These are phyloP conservation scores for Turdus rufiventris DNA, from an alignment of 2,113 vertebrate genomes.

Conservation along the genomic window DNA sequence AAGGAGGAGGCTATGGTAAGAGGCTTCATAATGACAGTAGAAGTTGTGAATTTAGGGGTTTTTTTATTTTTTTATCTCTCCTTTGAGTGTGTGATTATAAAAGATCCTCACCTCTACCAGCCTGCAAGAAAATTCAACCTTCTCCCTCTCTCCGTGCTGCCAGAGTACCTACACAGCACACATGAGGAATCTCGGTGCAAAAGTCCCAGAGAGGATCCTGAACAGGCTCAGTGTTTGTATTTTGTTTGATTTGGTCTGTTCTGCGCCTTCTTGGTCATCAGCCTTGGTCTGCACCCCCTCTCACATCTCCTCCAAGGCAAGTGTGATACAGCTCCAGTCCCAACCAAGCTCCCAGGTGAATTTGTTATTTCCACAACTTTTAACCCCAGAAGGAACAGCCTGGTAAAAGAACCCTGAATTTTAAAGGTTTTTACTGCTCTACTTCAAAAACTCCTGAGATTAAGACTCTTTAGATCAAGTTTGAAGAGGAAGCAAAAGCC, in stretches of 20 bases:
- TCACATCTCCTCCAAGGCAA: neutral
- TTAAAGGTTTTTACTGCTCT: neutral
- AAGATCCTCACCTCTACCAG: neutral
- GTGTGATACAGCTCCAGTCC: neutral
- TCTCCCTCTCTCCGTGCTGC: neutral
- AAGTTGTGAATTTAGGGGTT: neutral
- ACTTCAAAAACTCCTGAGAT: neutral
- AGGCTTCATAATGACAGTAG: neutral
- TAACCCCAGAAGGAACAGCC: neutral
- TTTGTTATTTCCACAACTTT: neutral
- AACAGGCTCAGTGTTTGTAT: neutral
- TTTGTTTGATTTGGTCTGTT: neutral
- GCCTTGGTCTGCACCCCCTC: neutral
- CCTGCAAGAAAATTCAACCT: neutral
- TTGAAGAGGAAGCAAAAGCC: neutral
- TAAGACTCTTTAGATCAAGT: neutral
- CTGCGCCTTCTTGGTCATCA: neutral
- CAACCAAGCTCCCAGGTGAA: neutral
- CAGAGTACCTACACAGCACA: neutral
- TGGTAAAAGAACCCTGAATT: neutral
- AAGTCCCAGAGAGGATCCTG: neutral
- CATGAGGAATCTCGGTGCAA: neutral
- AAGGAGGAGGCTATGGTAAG: neutral
- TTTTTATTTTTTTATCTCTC: neutral
- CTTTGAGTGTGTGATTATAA: neutral